Evolutionary conservation across 2,888 invertebrate genomes (phyloP), one percentile per base, ranked within the genome.

Genomic region (Tenthredo mesomela): DNA sequence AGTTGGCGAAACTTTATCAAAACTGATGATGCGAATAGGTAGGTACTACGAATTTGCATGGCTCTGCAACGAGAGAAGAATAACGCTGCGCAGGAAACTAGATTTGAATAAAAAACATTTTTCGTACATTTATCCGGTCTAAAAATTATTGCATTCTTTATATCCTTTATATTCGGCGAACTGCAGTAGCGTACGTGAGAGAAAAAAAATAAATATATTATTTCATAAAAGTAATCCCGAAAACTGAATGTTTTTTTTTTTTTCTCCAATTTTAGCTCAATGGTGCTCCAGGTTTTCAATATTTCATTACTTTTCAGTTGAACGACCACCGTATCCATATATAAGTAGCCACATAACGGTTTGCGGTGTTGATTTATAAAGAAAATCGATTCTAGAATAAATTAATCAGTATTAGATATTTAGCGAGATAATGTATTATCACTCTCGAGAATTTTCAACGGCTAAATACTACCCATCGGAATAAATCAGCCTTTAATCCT

Each of bases 1-100:
- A 73, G 73, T 40, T 73, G 73, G 21, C 21, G 73, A 12, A 73
- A 73, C 73, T 73, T 73, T 73, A 43, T 73, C 40, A 43, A 73
- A 73, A 73, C 40, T 73, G 73, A 73, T 25, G 40, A 43, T 73
- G 25, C 73, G 43, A 43, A 73, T 73, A 18, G 43, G n/a, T n/a
- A n/a, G n/a, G n/a, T n/a, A n/a, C n/a, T 12, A 43, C 43, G 43
- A 43, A 43, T 73, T 43, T 73, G n/a, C 73, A 25, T 73, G 43
- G 12, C 18, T 73, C 18, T 73, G 73, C 25, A 25, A 67, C 33
- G 67, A 33, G 18, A 15, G 33, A 29, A 33, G 33, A 67, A 33
- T 33, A 33, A 6, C 33, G 67, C 33, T 25, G 33, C 33, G 67
- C 33, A 61, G 33, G 33, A 33, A 67, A 67, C 67, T 33, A 67